phyloP scores from a whole-genome alignment of 92 coral and sea anemone species.

The Parazoanthus swiftii region DNA sequence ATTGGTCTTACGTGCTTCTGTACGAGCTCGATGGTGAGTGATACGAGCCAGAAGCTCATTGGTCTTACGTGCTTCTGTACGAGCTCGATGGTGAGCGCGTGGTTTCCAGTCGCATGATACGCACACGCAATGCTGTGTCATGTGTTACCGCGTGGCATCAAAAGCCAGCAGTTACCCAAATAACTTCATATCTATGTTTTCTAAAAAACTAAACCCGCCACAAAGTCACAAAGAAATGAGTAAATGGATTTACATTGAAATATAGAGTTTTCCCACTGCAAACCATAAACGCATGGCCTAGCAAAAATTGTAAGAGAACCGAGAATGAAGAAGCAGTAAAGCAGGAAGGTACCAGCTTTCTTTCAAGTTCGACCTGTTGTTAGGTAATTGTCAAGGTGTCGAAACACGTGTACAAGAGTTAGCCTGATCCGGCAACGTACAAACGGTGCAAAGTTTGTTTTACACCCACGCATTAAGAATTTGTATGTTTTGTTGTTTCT shows the following conservation, averaged over 20 bases:
- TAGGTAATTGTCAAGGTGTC: background rate
- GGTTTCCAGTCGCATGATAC: background rate
- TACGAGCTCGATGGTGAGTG: too few species aligned
- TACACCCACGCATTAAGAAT: background rate
- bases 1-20: too few species aligned
- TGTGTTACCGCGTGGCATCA: background rate
- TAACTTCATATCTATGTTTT: too few species aligned
- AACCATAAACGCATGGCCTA: too few species aligned
- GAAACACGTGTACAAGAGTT: background rate
- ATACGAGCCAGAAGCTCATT: too few species aligned
- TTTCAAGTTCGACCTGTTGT: too few species aligned
- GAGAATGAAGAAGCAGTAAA: background rate
- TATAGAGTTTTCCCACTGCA: background rate
- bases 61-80: too few species aligned
- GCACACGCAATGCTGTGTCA: background rate
- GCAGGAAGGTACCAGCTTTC: background rate
- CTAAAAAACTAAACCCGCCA: background rate
- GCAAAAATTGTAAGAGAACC: background rate
- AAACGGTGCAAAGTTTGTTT: background rate
- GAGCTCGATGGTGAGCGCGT: too few species aligned
- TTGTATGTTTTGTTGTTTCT: too few species aligned
- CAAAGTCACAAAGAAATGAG: too few species aligned
- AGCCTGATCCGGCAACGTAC: background rate
- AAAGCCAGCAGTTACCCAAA: background rate
- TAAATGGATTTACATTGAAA: too few species aligned